Percentiles rank a stretch among this genome's conserved stretches.
Evolutionary conservation across 2,113 vertebrate species (phyloP).

Genomic region (Rynchops niger): DNA sequence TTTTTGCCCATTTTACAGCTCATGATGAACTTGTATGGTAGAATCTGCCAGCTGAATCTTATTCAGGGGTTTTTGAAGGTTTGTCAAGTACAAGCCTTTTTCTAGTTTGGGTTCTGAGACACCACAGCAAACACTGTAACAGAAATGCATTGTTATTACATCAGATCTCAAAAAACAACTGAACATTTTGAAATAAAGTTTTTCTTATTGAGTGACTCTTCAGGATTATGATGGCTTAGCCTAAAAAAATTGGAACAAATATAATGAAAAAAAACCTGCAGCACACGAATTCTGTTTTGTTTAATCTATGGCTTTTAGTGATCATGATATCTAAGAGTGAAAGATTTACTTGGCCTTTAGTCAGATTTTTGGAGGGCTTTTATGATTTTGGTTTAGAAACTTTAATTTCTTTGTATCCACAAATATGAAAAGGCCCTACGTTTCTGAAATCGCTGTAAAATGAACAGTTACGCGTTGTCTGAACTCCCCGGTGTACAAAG

Average conservation of each 20-base stretch:
- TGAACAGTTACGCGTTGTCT: background rate
- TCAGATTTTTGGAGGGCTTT: constrained; percentile 5
- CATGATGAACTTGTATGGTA: background rate
- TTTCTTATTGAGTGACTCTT: background rate
- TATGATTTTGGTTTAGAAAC: constrained; percentile 44
- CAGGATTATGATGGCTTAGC: background rate
- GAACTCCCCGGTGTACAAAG: background rate
- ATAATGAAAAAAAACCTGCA: background rate
- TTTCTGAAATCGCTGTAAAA: background rate
- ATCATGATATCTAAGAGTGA: constrained; percentile 12
- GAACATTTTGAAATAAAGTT: background rate
- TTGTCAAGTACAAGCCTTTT: background rate
- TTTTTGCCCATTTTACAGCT: background rate
- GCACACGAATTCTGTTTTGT: background rate
- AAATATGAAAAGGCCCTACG: background rate
- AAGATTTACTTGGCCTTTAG: constrained; percentile 31
- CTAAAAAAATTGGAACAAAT: background rate
- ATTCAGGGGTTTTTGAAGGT: background rate
- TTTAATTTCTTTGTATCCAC: constrained; percentile 39
- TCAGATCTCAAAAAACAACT: background rate
- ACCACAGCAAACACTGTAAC: background rate
- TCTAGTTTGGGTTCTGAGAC: background rate
- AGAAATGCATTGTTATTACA: background rate
- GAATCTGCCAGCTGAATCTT: background rate
- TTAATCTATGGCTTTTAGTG: background rate